Base-by-base conservation (phyloP, 2,797 vertebrate species). In the Betta splendens region DNA sequence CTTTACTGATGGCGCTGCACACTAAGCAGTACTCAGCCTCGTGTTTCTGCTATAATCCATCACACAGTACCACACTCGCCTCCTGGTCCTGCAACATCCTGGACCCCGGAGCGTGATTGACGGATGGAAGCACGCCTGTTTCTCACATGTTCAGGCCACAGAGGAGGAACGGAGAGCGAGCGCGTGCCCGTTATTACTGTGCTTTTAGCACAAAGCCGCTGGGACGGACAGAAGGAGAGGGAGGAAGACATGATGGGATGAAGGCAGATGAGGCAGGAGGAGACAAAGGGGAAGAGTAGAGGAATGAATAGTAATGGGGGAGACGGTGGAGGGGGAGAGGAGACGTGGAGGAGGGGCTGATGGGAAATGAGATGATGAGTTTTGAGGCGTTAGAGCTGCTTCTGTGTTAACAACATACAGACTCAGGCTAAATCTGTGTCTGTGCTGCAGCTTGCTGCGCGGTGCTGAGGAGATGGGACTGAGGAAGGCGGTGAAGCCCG, bases 391-490 rank as follows among this genome's bases (percentile, higher is more conserved):
- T 31, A 53, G 53, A 76, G 48, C n/a, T n/a, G n/a, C n/a, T n/a
- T n/a, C n/a, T n/a, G n/a, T n/a, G n/a, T n/a, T n/a, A n/a, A n/a
- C n/a, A n/a, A n/a, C n/a, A n/a, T n/a, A 42, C 18, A 10, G 28
- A 43, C 42, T 32, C 15, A n/a, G n/a, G n/a, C n/a, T n/a, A n/a
- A n/a, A n/a, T n/a, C n/a, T n/a, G n/a, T n/a, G n/a, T n/a, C n/a
- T 16, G 33, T 55, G 4, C 4, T 51, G 52, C 89, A 99, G 97
- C 75, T 85, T 99, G 78, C 88, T 99, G 84, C 94, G 96, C 8
- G 97, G 97, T 1, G 97, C 96, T 0, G 97, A 99, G 9, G 95
- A 98, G 83, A 93, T 96, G 48, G 94, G 95, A 12, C 89, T 98
- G 74, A 91, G 94, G 50, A 99, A 98, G 77, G 81, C 91, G 0